phyloP scores from a whole-genome alignment of 2,113 vertebrate species.

The Bubalus kerabau region DNA sequence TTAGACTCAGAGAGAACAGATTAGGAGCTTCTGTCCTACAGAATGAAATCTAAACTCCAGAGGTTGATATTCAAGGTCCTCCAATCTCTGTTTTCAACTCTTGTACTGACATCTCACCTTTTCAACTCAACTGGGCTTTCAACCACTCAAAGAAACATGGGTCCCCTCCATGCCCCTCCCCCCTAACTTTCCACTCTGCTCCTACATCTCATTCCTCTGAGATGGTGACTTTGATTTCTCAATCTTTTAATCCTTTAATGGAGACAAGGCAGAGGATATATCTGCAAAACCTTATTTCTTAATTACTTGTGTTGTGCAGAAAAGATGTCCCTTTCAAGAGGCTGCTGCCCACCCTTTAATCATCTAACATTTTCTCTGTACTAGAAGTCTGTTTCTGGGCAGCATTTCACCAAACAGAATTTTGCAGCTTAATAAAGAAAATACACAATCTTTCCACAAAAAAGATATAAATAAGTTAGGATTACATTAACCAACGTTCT shows the following conservation, averaged over 20 bases:
- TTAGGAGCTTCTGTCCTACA: neutral
- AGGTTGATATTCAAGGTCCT: neutral
- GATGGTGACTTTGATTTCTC: neutral
- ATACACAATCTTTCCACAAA: neutral
- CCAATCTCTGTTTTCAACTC: neutral
- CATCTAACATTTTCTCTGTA: neutral
- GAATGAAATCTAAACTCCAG: neutral
- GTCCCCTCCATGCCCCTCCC: neutral
- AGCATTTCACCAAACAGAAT: neutral
- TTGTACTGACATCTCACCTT: neutral
- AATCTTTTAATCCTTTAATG: neutral
- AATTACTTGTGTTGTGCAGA: neutral
- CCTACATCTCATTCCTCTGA: neutral
- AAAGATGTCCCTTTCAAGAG: neutral
- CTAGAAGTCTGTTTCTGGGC: neutral
- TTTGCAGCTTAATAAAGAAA: neutral
- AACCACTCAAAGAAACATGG: neutral
- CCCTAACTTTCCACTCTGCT: neutral
- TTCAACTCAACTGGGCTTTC: neutral
- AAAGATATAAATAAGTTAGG: neutral
- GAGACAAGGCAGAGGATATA: neutral
- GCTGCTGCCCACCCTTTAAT: neutral
- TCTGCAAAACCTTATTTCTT: neutral
- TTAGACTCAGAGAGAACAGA: neutral
- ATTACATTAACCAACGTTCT: neutral